These are phyloP conservation scores for Acanthochromis polyacanthus DNA, from an alignment of 2,113 vertebrate species.

Conservation along the genomic window DNA sequence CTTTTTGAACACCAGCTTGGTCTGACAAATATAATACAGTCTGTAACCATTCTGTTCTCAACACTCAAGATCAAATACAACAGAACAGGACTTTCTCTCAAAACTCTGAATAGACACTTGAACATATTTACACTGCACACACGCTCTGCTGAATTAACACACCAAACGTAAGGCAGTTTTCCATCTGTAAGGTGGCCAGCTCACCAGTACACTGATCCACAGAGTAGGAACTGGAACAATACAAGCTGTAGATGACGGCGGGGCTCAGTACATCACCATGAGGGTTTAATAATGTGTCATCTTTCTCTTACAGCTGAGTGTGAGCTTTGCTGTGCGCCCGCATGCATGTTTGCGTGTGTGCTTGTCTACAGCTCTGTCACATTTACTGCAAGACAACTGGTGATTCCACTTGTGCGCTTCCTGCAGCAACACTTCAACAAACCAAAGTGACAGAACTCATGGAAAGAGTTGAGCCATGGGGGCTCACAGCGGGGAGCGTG, in stretches of 20 bases:
- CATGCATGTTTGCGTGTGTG: neutral
- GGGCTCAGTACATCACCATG: conserved; percentile 36
- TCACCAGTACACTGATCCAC: conserved; percentile 45
- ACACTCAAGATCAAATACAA: neutral
- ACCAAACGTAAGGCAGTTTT: conserved; percentile 8
- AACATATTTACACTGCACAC: conserved; percentile 20
- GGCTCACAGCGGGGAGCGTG: conserved; percentile 1
- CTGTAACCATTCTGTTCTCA: neutral
- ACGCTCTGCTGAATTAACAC: conserved; percentile 33
- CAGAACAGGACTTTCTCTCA: neutral
- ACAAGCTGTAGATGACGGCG: conserved; percentile 41
- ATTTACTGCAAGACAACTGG: conserved; percentile 44
- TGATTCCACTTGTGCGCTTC: conserved; percentile 39
- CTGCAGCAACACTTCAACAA: conserved; percentile 54
- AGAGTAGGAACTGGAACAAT: conserved; percentile 46
- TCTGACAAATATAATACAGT: too few species aligned
- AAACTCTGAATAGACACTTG: neutral
- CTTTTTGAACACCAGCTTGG: too few species aligned
- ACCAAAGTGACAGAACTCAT: conserved; percentile 47
- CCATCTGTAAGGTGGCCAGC: conserved; percentile 7
- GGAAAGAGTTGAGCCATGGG: conserved; percentile 19
- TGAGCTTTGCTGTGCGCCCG: conserved; percentile 14
- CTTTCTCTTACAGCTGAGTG: conserved; percentile 43
- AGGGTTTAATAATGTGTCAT: conserved; percentile 69
- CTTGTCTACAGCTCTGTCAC: conserved; percentile 41